phyloP scores from a whole-genome alignment of 1,140 invertebrate species.

The Drusus annulatus region DNA sequence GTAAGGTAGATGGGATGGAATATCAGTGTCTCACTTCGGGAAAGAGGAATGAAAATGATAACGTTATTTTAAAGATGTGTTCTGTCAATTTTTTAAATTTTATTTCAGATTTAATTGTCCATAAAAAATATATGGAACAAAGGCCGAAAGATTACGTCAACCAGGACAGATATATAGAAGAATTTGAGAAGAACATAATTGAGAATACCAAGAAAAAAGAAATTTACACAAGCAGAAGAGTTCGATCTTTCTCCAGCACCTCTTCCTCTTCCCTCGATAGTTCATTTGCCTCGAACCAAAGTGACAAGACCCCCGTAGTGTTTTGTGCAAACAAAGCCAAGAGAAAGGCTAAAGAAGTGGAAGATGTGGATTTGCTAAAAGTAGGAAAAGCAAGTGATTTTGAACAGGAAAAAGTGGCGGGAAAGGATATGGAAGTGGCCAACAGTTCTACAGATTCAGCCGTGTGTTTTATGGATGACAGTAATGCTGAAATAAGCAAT shows the following conservation, averaged over 20 bases:
- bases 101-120: conserved; percentile 66
- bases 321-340: conserved; percentile 39
- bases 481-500: conserved; percentile 43
- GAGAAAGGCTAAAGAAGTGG: conserved; percentile 25
- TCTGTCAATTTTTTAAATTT: too few relatives aligned
- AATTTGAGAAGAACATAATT: conserved; percentile 65
- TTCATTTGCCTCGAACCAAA: conserved; percentile 33
- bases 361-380: conserved; percentile 37
- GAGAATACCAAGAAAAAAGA: conserved; percentile 40
- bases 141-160: conserved; percentile 69
- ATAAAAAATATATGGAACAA: conserved; percentile 64
- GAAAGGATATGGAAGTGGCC: conserved; percentile 44
- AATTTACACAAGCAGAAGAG: conserved; percentile 25
- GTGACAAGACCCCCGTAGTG: conserved; percentile 32
- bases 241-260: conserved; percentile 41
- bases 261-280: conserved; percentile 38
- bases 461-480: conserved; percentile 54
- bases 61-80: too few relatives aligned
- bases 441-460: conserved; percentile 51
- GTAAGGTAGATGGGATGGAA: too few relatives aligned
- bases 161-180: conserved; percentile 68
- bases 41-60: too few relatives aligned
- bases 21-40: too few relatives aligned
- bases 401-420: neutral
- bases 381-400: conserved; percentile 29